phyloP scores from a whole-genome alignment of 2,888 invertebrate species.

The Noctua janthina region DNA sequence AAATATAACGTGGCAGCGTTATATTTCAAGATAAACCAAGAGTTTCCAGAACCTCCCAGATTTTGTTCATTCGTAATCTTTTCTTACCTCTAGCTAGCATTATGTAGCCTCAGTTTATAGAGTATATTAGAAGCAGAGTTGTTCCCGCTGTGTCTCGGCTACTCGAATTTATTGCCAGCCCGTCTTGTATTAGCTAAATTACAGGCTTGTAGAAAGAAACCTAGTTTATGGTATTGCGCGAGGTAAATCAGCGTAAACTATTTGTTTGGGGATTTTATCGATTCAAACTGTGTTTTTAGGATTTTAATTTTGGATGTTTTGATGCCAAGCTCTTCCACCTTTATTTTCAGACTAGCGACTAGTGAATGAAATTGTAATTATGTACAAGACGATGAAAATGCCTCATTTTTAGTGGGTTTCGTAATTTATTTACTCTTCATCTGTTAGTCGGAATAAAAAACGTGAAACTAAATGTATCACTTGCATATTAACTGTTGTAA shows the following conservation, averaged over 20 bases:
- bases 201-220: slow-evolving; percentile 42
- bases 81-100: slow-evolving; percentile 27
- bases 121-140: slow-evolving; percentile 46
- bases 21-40: slow-evolving; percentile 13
- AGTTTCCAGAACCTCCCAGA: slow-evolving; percentile 2
- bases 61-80: not conserved
- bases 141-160: slow-evolving; percentile 40
- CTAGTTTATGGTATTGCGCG: slow-evolving; percentile 47
- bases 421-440: slow-evolving; percentile 23
- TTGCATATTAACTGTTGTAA: slow-evolving; percentile 31
- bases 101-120: slow-evolving; percentile 34
- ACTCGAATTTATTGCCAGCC: slow-evolving; percentile 42
- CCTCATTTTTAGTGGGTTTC: slow-evolving; percentile 4
- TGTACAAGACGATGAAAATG: slow-evolving; percentile 23
- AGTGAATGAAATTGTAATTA: slow-evolving; percentile 49
- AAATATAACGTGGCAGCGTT: too few relatives aligned
- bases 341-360: slow-evolving; percentile 47
- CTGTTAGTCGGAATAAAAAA: not conserved
- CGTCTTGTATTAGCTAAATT: slow-evolving; percentile 48
- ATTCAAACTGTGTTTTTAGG: slow-evolving; percentile 33
- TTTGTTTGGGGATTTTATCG: slow-evolving; percentile 54
- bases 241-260: slow-evolving; percentile 50
- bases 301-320: slow-evolving; percentile 35
- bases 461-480: slow-evolving; percentile 21
- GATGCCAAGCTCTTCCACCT: slow-evolving; percentile 18